Conservation (phyloP, 2,797 vertebrate species). For the Florisuga fusca region DNA sequence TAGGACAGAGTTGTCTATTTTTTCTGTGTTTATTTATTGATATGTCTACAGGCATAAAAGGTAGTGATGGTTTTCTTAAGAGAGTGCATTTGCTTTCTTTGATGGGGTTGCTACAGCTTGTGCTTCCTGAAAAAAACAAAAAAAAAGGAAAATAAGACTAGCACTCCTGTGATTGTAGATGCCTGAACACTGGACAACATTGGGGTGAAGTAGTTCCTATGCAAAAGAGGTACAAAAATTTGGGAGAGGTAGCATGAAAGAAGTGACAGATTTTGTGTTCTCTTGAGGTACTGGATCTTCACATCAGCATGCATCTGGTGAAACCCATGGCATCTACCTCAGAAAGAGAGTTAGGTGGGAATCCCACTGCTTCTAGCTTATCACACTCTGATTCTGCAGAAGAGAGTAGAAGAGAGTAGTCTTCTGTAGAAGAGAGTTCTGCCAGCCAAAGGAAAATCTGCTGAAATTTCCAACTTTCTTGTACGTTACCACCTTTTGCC, state of each 20-base stretch:
- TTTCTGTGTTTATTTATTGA: neutral
- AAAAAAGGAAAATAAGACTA: neutral
- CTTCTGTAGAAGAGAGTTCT: neutral
- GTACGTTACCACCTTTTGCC: neutral
- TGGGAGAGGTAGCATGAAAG: neutral
- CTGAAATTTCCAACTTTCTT: neutral
- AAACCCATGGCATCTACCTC: neutral
- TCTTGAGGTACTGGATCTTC: neutral
- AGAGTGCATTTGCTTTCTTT: conserved; percentile 27
- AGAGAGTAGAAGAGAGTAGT: fast-evolving
- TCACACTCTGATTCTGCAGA: neutral
- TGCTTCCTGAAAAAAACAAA: conserved; percentile 66
- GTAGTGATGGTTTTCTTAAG: neutral
- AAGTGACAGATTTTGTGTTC: neutral
- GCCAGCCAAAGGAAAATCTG: neutral
- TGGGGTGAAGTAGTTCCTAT: neutral
- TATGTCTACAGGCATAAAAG: neutral
- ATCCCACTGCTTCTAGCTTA: neutral
- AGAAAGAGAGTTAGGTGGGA: neutral
- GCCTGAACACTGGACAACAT: neutral
- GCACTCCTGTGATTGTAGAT: neutral
- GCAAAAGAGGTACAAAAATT: neutral
- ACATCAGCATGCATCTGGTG: neutral
- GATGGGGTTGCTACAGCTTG: neutral
- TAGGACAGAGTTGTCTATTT: neutral